phyloP scores from a whole-genome alignment of 2,797 vertebrate species.

The Argyrosomus regius region DNA sequence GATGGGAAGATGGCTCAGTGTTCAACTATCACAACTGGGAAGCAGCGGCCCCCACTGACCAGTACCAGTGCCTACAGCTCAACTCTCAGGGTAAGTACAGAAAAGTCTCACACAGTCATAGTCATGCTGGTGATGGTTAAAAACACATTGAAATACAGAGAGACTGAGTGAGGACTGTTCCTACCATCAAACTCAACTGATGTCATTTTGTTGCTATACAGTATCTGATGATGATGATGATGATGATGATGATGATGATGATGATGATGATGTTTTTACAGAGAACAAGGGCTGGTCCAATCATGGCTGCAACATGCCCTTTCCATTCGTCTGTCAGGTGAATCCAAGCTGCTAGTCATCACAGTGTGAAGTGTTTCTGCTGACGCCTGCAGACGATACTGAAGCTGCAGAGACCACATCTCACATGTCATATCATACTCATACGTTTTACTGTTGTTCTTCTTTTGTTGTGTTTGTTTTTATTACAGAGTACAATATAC shows the following conservation, averaged over 20 bases:
- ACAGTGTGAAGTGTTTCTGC: background rate
- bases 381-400: background rate
- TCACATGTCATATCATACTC: too few relatives aligned
- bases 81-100: slow-evolving; percentile 33
- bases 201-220: background rate
- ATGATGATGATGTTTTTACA: slow-evolving; percentile 1
- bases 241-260: background rate
- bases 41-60: rapidly evolving
- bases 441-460: background rate
- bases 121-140: background rate
- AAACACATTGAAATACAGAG: background rate
- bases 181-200: background rate
- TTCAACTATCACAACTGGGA: slow-evolving; percentile 29
- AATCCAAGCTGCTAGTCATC: slow-evolving; percentile 26
- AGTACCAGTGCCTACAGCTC: slow-evolving; percentile 40
- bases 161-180: background rate
- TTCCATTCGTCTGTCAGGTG: slow-evolving; percentile 47
- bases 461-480: background rate
- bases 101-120: background rate
- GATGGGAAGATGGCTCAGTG: slow-evolving; percentile 51
- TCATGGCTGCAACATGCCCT: background rate
- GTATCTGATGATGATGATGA: background rate
- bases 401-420: background rate
- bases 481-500: too few relatives aligned
- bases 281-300: slow-evolving; percentile 47